Percentiles rank a stretch among this genome's conserved stretches.
Conservation (phyloP, 1,140 invertebrate genomes). For the Drosophila azteca region DNA sequence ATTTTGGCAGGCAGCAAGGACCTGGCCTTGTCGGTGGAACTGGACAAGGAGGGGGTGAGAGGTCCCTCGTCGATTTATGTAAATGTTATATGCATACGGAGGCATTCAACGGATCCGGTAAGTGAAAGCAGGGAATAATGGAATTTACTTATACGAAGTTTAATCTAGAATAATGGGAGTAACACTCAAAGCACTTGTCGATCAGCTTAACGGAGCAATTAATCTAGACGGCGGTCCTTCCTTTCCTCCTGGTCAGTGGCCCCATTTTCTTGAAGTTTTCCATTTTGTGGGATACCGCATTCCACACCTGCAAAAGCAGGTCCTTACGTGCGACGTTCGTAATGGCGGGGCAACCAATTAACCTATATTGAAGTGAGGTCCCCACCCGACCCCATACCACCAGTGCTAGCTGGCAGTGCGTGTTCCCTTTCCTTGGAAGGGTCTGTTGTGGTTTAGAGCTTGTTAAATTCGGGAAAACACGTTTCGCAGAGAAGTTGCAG, state of each 20-base stretch:
- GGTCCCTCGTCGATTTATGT: conserved; percentile 93
- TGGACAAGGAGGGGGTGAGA: conserved; percentile 93
- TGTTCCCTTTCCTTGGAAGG: conserved; percentile 27
- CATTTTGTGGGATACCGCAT: conserved; percentile 48
- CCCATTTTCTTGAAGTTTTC: conserved; percentile 36
- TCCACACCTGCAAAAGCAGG: conserved; percentile 47
- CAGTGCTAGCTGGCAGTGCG: conserved; percentile 16
- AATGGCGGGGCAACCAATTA: conserved; percentile 59
- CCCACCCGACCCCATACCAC: background rate
- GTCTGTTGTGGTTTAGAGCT: conserved; percentile 3
- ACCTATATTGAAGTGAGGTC: conserved; percentile 51
- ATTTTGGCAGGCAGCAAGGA: conserved; percentile 92
- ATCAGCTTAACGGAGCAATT: conserved; percentile 29
- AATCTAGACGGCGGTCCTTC: conserved; percentile 34
- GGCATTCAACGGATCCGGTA: conserved; percentile 91
- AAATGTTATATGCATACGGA: conserved; percentile 92
- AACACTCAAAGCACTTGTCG: conserved; percentile 20
- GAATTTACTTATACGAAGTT: background rate
- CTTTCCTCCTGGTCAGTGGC: conserved; percentile 17
- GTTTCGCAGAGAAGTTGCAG: conserved; percentile 24
- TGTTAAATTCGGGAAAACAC: conserved; percentile 51
- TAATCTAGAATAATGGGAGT: background rate
- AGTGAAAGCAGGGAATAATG: conserved; percentile 35
- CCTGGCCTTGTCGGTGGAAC: conserved; percentile 89
- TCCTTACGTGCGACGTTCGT: conserved; percentile 49